Evolutionary conservation across 2,113 vertebrate genomes (phyloP), one percentile per base, ranked within the genome.

Genomic region (Pangasianodon hypophthalmus): DNA sequence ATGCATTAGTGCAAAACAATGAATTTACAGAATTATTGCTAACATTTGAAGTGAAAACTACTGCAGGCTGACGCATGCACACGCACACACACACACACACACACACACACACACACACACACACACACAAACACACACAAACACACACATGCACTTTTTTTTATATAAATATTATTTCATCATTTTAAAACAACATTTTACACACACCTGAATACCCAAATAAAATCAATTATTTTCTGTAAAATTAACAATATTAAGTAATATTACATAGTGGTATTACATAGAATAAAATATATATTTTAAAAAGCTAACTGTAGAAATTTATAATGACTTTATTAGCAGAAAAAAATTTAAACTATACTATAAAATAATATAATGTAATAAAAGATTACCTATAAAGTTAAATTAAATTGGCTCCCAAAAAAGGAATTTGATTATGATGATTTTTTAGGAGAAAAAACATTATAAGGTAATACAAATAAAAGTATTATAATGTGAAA

Each of bases 61-160:
- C 26, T 52, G 48, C 84, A 85, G 6, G 26, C 77, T 60, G 58
- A 87, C 62, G 67, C 85, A 90, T 21, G 46, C 18, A 46, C 62
- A 87, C 44, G 77, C 60, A 58, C 46, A 50, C n/a, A 71, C 75
- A 83, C 44, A 62, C 58, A 88, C 37, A 85, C 81, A 89, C 24
- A 84, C n/a, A 83, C 60, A 58, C 46, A 50, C n/a, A 71, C 75
- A 83, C 44, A 62, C 58, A 88, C 37, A 85, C 81, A 89, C 24
- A 84, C n/a, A n/a, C 54, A 86, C 10, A 75, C 44, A 85, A 29
- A 83, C 60, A 58, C 46, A 50, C n/a, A 71, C 75, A 83, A 44
- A 62, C 58, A 88, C 37, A 85, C 81, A 89, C 24, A 84, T 54
- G 62, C 32, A 84, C 52, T 2, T 3, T 56, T 19, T 56, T 56